phyloP scores from a whole-genome alignment of 2,113 vertebrate species.

The human (Homo sapiens) region GRCh38 chr7:68226001-68226500 shows the following conservation, averaged over 20 bases:
- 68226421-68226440: neutral
- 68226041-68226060: neutral
- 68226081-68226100: neutral
- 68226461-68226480: neutral
- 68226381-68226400: neutral
- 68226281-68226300: neutral
- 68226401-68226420: neutral
- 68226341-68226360: fast-evolving
- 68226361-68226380: neutral
- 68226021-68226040: neutral
- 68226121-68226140: neutral
- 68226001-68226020: neutral
- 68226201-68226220: neutral
- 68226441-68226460: neutral
- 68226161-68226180: neutral
- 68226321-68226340: neutral
- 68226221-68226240: neutral
- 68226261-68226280: too few relatives aligned
- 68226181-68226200: neutral
- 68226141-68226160: neutral
- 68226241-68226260: neutral
- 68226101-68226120: neutral
- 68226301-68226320: too few relatives aligned
- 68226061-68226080: neutral
- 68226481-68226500: neutral